phyloP scores from a whole-genome alignment of 2,888 invertebrate species.

The Elgonia sp. region DNA sequence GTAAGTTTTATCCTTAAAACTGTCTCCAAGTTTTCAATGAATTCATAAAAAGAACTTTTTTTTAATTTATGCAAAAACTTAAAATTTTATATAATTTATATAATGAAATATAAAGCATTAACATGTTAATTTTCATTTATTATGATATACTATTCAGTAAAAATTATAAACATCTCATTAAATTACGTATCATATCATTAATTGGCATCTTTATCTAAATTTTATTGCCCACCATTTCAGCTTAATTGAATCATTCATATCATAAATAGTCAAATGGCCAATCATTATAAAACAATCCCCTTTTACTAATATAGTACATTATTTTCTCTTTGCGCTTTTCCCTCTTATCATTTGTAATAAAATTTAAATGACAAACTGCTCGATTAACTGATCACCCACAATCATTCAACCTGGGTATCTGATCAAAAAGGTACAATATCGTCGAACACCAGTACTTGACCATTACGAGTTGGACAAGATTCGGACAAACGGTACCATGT shows the following conservation, averaged over 20 bases:
- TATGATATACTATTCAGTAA: background rate
- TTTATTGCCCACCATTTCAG: background rate
- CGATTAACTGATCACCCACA: slow-evolving; percentile 44
- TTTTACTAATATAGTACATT: background rate
- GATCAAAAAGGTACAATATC: slow-evolving; percentile 17
- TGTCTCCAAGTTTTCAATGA: background rate
- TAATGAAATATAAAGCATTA: too few relatives aligned
- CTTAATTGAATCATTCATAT: background rate
- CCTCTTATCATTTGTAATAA: slow-evolving; percentile 9
- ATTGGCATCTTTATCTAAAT: background rate
- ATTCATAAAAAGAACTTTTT: too few relatives aligned
- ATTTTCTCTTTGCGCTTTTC: slow-evolving; percentile 33
- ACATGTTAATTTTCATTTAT: background rate
- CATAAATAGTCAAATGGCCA: background rate
- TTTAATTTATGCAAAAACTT: too few relatives aligned
- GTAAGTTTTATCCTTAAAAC: background rate
- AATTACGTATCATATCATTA: background rate
- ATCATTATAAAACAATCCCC: slow-evolving; percentile 16
- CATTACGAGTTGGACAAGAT: slow-evolving; percentile 48
- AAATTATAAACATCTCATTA: background rate
- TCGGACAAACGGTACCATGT: slow-evolving; percentile 47
- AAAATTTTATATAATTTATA: too few relatives aligned
- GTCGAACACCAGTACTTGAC: background rate
- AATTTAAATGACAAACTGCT: slow-evolving; percentile 22
- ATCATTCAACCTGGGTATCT: slow-evolving; percentile 25